Evolutionary conservation across 2,888 invertebrate genomes (phyloP), one percentile per base, ranked within the genome.

Genomic region (Cataglyphis albicans): DNA sequence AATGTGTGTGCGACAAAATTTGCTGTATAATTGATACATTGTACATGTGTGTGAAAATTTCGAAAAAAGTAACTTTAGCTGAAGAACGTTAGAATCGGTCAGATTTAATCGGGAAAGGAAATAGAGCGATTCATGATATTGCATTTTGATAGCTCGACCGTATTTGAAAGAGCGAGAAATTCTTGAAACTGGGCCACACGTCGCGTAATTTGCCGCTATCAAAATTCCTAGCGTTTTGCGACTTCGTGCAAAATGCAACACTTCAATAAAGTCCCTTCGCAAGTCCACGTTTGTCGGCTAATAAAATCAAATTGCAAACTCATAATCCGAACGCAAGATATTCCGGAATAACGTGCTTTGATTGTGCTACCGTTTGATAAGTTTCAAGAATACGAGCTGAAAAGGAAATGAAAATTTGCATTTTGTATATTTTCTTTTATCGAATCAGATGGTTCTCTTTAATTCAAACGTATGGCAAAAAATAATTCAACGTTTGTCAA

Each of bases 261-360:
- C 55, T 55, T 55, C 67, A 35, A 38, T 67, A 57, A 76, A 67
- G 67, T 76, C 18, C 61, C 21, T 38, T 29, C 67, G 29, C 68
- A 41, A 67, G 57, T 12, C 29, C 52, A 38, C 57, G 67, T 41
- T 76, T 76, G 68, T 68, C 76, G 67, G 21, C 57, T 29, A 76
- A 76, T 76, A 76, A 76, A 76, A 76, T 76, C 76, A 76, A 68
- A 67, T 41, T 76, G 76, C 3, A 55, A 55, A 67, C 65, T 38
- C 55, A 67, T 57, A 67, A 67, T 76, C 44, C 68, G 41, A 57
- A 76, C 41, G 38, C 52, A 61, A 38, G 52, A n/a, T 10, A n/a
- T 38, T 29, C 38, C 76, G 38, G 55, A 38, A 41, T 68, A 57
- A 6, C 10, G 29, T 10, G 18, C 55, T 29, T 76, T 76, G 67